Conservation (phyloP, 2,888 invertebrate species). For the Agonopterix subpropinquella region DNA sequence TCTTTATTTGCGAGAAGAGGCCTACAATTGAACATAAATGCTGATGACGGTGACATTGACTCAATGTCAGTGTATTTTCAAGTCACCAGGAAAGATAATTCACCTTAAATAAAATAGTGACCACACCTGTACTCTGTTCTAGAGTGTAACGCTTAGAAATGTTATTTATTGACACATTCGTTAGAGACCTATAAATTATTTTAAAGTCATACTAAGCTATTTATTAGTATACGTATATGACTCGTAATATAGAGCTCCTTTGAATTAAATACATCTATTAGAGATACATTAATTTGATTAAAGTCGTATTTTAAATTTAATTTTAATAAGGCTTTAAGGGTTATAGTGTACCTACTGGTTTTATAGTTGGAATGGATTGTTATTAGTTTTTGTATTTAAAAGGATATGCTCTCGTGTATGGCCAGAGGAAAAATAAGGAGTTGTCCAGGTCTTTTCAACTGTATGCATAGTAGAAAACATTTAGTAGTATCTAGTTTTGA, state of each 20-base stretch:
- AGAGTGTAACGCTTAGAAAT: constrained; percentile 25
- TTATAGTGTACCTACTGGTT: neutral
- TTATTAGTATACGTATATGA: neutral
- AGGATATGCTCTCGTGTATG: neutral
- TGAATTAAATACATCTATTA: too few species aligned
- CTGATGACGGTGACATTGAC: neutral
- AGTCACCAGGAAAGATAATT: neutral
- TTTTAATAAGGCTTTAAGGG: neutral
- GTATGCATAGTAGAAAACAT: too few species aligned
- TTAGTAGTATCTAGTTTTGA: too few species aligned
- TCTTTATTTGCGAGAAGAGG: neutral
- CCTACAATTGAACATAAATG: neutral
- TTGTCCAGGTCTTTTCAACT: too few species aligned
- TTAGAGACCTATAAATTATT: constrained; percentile 45
- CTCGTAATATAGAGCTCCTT: neutral
- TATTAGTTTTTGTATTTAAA: neutral
- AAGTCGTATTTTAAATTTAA: neutral
- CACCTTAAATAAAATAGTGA: constrained; percentile 6
- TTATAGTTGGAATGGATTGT: too few species aligned
- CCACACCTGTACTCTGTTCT: constrained; percentile 4
- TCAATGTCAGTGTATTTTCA: neutral
- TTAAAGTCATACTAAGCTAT: neutral
- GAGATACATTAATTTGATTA: neutral
- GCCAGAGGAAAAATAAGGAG: neutral
- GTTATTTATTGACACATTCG: constrained; percentile 54